Evolutionary conservation across 2,113 vertebrate genomes (phyloP), one percentile per base, ranked within the genome.

Genomic region (Ifrita kowaldi): DNA sequence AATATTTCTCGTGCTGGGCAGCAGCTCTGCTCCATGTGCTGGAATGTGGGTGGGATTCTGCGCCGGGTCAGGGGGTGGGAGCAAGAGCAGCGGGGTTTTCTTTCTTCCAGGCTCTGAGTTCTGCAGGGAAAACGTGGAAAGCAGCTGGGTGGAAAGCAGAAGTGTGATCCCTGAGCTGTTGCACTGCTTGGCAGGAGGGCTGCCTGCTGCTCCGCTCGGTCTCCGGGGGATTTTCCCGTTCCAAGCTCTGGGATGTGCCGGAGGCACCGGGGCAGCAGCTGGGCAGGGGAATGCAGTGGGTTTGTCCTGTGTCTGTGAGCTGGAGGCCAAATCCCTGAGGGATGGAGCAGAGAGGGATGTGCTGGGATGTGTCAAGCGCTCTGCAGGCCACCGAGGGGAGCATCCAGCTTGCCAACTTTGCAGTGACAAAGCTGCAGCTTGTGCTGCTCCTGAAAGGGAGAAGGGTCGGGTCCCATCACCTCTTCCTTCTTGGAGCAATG

Each of bases 11-110:
- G 7, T 71, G 62, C 75, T 79, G 93, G 93, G 87, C 89, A 95
- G 62, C 84, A 79, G 93, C 74, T 95, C 84, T 79, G 62, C 70
- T 91, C 63, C 84, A 9, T 76, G 87, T 87, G 93, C 62, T 85
- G 89, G 87, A 87, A 96, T 92, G 94, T 87, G 87, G 73, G 91
- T 96, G 89, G 93, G 78, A 80, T 93, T 55, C 92, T 89, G 68
- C 9, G 3, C 11, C 0, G 7, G 93, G 84, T 62, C 91, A 47
- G 41, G 42, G 37, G 55, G 20, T 59, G 91, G 76, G 46, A 91
- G 81, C 55, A 18, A 12, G 50, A 62, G 59, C 91, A 96, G 75
- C 78, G n/a, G 67, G 78, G 57, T 24, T 95, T 93, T 81, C 47
- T 80, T 92, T 21, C 84, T 64, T 46, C 52, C 2, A 10, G 52